phyloP scores from a whole-genome alignment of 1,140 invertebrate genomes.

The Hypsibius dujardini region DNA sequence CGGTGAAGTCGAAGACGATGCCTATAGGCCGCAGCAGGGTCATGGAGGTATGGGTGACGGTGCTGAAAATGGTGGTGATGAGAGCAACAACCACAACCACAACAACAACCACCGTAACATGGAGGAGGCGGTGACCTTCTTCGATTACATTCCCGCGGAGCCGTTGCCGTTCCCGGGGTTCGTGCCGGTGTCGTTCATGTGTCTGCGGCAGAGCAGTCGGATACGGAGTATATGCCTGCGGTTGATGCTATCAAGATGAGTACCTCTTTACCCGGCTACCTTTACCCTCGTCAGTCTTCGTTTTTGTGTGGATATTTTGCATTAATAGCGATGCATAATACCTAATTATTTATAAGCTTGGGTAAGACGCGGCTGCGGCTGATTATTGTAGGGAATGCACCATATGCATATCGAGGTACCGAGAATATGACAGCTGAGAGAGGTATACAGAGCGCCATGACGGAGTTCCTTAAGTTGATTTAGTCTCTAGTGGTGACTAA shows the following conservation, averaged over 20 bases:
- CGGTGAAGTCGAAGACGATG: no score
- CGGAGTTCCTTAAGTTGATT: no score
- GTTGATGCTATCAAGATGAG: constrained; percentile 15
- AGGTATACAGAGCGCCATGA: background rate
- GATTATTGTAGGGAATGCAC: background rate
- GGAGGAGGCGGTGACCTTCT: background rate
- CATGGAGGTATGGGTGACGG: no score
- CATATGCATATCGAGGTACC: background rate
- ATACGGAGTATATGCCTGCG: background rate
- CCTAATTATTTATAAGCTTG: background rate
- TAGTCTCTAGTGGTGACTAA: no score
- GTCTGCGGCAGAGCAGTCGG: background rate
- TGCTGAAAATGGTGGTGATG: no score
- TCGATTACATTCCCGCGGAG: background rate
- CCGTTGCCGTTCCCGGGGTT: constrained; percentile 10
- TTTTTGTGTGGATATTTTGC: background rate
- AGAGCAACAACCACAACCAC: no score
- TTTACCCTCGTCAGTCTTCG: background rate
- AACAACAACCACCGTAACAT: background rate
- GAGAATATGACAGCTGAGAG: background rate
- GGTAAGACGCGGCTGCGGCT: background rate
- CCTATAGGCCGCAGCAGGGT: no score
- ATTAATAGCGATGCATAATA: background rate
- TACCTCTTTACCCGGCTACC: background rate
- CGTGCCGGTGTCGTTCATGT: background rate